A percentile compares a stretch with the other conserved stretches of the same genome.
These are phyloP conservation scores for Callimorpha dominula DNA, from an alignment of 2,888 invertebrate genomes.

Conservation along the genomic window DNA sequence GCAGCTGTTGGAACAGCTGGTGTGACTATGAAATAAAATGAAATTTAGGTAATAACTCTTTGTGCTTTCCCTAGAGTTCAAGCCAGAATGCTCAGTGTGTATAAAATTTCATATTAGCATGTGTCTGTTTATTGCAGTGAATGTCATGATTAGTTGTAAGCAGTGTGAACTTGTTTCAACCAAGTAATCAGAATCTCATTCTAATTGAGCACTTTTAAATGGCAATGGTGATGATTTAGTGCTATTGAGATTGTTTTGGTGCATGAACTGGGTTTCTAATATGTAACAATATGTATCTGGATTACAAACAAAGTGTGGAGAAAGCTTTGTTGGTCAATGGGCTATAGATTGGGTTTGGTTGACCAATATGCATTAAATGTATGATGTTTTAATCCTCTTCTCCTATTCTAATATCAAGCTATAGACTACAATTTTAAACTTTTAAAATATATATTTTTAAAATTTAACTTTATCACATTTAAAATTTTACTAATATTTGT, in stretches of 20 bases:
- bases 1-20: slow-evolving; percentile 73
- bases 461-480: not conserved
- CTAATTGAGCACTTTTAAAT: not conserved
- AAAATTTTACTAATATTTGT: not conserved
- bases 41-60: slow-evolving; percentile 77
- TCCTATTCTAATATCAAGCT: not conserved
- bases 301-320: not conserved
- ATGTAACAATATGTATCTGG: not conserved
- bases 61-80: slow-evolving; percentile 41
- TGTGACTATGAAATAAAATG: slow-evolving; percentile 84
- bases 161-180: slow-evolving; percentile 55
- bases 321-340: not conserved
- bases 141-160: slow-evolving; percentile 43
- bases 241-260: not conserved
- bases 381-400: not conserved
- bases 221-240: not conserved
- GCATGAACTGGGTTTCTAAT: not conserved
- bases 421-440: not conserved
- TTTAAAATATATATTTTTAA: not conserved
- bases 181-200: slow-evolving; percentile 27
- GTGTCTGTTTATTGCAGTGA: slow-evolving; percentile 28
- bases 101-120: slow-evolving; percentile 35
- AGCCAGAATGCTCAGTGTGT: slow-evolving; percentile 43
- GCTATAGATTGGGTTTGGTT: not conserved
- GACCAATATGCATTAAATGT: not conserved